Base-by-base conservation (phyloP, 2,113 vertebrate genomes). In the Phalacrocorax aristotelis region DNA sequence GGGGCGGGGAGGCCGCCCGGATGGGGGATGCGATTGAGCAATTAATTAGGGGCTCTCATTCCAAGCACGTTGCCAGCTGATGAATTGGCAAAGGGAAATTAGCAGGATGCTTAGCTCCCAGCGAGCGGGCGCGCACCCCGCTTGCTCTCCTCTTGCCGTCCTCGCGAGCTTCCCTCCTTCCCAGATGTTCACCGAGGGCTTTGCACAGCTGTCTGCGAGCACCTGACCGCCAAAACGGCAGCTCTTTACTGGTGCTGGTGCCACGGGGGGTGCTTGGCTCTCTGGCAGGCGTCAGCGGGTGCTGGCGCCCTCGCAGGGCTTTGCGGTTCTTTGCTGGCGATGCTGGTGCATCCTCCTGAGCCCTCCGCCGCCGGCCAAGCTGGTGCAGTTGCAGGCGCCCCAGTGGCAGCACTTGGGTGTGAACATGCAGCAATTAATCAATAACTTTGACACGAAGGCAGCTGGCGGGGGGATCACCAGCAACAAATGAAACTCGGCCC, bases 11-110 rank as follows among this genome's bases (percentile, higher is more conserved):
- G 93, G 46, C 87, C 44, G n/a, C 89, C 86, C 34, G 54, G 89
- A 6, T 49, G 14, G 81, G 83, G 71, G 82, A 85, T 95, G 92
- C 4, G 65, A 97, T 95, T 83, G 76, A 97, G 94, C 97, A 95
- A 95, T 97, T 98, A 98, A 97, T 97, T 96, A 97, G 83, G 91
- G 97, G 91, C 93, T 97, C 97, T 97, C 95, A 96, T 98, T 97
- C 97, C 52, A 30, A 96, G 96, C 97, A 96, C 95, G 95, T 93
- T 79, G 96, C 96, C 58, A 30, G 93, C 96, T 96, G 95, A 97
- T 96, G 97, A 97, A 93, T 93, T 78, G 95, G 96, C 91, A 52
- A 74, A 95, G 95, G 91, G 93, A 95, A 94, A 95, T 83, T 77
- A 96, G 94, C 60, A 22, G 83, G 91, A 92, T 71, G 93, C 96